Base-by-base conservation (phyloP, 2,113 vertebrate genomes). In the Oryzias javanicus region DNA sequence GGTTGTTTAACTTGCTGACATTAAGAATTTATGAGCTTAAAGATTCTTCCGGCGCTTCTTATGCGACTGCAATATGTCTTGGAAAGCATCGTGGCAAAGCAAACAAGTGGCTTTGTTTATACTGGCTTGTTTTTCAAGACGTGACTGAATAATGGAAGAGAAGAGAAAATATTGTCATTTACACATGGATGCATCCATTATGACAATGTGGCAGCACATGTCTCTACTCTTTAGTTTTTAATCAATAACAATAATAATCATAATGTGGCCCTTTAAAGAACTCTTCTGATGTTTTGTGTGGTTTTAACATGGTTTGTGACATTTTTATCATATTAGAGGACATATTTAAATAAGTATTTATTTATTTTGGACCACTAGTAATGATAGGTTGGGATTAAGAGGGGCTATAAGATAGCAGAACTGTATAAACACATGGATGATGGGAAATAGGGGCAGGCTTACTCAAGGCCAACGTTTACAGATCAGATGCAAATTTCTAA, bases 1-100 rank as follows among this genome's bases (percentile, higher is more conserved):
- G 55, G 82, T 76, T 86, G 63, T 81, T 84, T 81, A 84, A 89
- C 86, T 82, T 50, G 10, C 56, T 68, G 61, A 72, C 76, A 89
- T 91, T 88, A 90, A 88, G 67, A 81, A 89, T 89, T 78, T 74
- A 89, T 85, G 64, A 78, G 77, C 47, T 74, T 66, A 67, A 83
- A 70, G 60, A 75, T 70, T 69, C 63, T 74, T 75, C 55, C 25
- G 66, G 61, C 42, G 0, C 57, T 64, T 35, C 51, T 75, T 42
- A 35, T 55, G 61, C 55, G 53, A 35, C 58, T 55, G 70, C 65
- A 70, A 68, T 73, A 64, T 50, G 60, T 72, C 58, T 74, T 60
- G 22, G 69, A 70, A 72, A 52, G 49, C 74, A 47, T 64, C 68
- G 46, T 6, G 20, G 73, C 67, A 59, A 63, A 74, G 42, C 71